phyloP scores from a whole-genome alignment of 1,140 invertebrate species.

The Lanistes nyassanus region DNA sequence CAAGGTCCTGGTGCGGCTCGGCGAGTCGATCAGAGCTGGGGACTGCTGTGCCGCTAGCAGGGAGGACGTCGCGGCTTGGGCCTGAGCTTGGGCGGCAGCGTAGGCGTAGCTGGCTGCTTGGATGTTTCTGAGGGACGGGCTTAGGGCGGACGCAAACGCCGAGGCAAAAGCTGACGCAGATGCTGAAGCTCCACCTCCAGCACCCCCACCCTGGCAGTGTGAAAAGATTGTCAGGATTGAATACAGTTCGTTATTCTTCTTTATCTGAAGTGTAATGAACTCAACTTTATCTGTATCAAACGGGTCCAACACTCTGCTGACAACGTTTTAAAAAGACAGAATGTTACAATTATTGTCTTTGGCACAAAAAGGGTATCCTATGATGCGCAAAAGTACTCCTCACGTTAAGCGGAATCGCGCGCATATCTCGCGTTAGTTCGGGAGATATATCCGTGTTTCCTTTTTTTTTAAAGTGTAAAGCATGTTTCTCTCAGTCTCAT shows the following conservation, averaged over 20 bases:
- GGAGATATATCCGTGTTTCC: too few species aligned
- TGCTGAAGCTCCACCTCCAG: not conserved
- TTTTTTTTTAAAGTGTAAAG: too few species aligned
- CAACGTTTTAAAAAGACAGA: not conserved
- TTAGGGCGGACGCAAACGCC: not conserved
- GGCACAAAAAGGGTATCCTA: not conserved
- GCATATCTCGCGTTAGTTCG: too few species aligned
- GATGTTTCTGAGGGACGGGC: not conserved
- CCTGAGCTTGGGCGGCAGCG: slow-evolving; percentile 6
- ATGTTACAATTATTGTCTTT: not conserved
- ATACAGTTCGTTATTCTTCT: not conserved
- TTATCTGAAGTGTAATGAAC: not conserved
- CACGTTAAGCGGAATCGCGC: too few species aligned
- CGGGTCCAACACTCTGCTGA: not conserved
- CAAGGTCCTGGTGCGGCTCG: too few species aligned
- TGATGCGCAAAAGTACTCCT: not conserved
- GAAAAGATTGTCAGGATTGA: not conserved
- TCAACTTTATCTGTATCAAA: not conserved
- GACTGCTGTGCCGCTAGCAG: too few species aligned
- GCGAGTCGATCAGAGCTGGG: too few species aligned
- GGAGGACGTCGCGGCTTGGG: not conserved
- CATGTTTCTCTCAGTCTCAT: too few species aligned
- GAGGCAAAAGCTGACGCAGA: slow-evolving; percentile 7
- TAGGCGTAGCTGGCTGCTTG: not conserved
- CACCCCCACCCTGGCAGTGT: too few species aligned